Conservation (phyloP, 1,140 invertebrate genomes). For the Myzus persicae region DNA sequence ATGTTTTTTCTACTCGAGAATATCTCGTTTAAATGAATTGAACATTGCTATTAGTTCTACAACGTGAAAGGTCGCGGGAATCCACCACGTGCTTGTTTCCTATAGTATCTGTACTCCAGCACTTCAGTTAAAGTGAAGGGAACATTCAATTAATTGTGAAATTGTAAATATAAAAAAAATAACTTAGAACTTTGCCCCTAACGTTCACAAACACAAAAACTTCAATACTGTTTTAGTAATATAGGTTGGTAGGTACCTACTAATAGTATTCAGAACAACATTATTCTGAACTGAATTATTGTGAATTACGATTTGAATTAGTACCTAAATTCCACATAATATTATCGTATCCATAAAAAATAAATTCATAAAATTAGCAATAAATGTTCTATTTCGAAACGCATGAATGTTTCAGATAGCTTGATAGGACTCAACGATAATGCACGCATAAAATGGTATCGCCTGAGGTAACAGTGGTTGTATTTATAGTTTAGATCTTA, state of each 20-base stretch:
- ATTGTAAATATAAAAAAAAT: no score
- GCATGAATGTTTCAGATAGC: background rate
- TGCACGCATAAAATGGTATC: background rate
- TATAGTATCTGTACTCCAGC: no score
- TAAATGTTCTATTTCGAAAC: background rate
- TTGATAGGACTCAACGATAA: background rate
- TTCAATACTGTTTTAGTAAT: background rate
- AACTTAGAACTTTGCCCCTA: no score
- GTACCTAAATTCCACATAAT: no score
- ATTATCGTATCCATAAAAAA: background rate
- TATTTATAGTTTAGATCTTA: background rate
- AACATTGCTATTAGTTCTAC: no score
- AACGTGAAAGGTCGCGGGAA: no score
- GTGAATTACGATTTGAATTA: background rate
- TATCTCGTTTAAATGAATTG: no score
- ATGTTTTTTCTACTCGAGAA: no score
- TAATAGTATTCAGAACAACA: background rate
- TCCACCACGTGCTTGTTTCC: no score
- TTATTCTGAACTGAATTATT: background rate
- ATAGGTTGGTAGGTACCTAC: background rate
- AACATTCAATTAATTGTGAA: no score
- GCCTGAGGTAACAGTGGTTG: background rate
- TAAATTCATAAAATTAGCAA: background rate
- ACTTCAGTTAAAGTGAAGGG: no score
- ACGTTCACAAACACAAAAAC: background rate